phyloP scores from a whole-genome alignment of 1,140 invertebrate species.

The Drosophila sechellia region DNA sequence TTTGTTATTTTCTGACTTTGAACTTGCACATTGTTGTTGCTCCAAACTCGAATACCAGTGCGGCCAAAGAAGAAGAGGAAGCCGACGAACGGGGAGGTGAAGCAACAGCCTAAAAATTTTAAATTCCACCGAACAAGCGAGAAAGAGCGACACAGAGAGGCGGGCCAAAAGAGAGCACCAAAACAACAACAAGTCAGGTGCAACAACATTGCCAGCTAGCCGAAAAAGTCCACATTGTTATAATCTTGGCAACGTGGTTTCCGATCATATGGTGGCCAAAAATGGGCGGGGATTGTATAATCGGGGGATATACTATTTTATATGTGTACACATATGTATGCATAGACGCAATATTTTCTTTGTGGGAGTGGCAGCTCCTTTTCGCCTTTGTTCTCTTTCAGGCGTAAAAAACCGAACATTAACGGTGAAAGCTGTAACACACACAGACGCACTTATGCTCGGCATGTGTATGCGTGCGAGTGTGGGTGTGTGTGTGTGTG shows the following conservation, averaged over 20 bases:
- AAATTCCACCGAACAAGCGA: conserved; percentile 23
- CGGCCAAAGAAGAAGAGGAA: conserved; percentile 1
- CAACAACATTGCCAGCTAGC: conserved; percentile 54
- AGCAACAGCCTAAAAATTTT: conserved; percentile 7
- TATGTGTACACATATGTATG: neutral
- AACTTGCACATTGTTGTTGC: conserved; percentile 53
- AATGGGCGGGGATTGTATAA: conserved; percentile 55
- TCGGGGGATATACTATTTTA: conserved; percentile 21
- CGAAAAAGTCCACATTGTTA: conserved; percentile 50
- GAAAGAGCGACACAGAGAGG: neutral
- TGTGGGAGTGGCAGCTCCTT: conserved; percentile 34
- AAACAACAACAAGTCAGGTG: conserved; percentile 51
- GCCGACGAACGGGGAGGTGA: neutral
- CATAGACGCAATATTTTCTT: neutral
- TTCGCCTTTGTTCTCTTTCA: conserved; percentile 7
- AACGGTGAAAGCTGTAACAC: conserved; percentile 42
- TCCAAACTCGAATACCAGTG: conserved; percentile 34
- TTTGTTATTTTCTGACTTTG: conserved; percentile 53
- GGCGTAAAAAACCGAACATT: conserved; percentile 13
- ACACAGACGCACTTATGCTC: conserved; percentile 16
- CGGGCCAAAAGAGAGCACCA: conserved; percentile 22
- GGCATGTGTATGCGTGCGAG: neutral
- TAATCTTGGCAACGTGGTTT: conserved; percentile 79
- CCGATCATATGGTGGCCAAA: conserved; percentile 71
- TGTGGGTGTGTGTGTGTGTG: neutral